Evolutionary conservation across 2,888 invertebrate genomes (phyloP).

Genomic region (Orchesellides sinensis): DNA sequence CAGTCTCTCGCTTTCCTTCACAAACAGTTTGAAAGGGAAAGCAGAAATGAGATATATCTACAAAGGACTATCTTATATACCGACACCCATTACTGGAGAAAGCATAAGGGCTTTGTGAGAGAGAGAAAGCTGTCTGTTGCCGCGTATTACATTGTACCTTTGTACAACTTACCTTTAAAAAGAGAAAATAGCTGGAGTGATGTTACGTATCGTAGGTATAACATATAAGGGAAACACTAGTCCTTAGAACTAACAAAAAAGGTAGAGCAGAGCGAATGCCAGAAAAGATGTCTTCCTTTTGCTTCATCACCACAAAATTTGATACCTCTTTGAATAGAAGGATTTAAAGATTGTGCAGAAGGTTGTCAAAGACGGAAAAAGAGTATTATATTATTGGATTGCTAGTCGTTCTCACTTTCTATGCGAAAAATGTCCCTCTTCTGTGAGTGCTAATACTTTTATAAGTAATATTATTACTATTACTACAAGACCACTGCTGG

Average conservation of each 20-base stretch:
- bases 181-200: constrained; percentile 6
- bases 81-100: constrained; percentile 60
- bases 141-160: constrained; percentile 26
- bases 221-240: not conserved
- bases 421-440: constrained; percentile 43
- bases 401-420: constrained; percentile 57
- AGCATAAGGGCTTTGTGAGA: constrained; percentile 31
- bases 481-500: constrained; percentile 8
- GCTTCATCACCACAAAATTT: constrained; percentile 33
- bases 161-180: constrained; percentile 31
- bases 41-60: constrained; percentile 45
- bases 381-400: constrained; percentile 46
- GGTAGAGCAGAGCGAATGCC: constrained; percentile 9
- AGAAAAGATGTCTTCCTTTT: constrained; percentile 44
- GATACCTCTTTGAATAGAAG: constrained; percentile 61
- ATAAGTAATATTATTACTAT: constrained; percentile 47
- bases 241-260: not conserved
- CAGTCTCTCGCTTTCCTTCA: constrained; percentile 1
- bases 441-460: constrained; percentile 38
- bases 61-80: too few species aligned
- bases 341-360: constrained; percentile 58
- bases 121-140: constrained; percentile 22
- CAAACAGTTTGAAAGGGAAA: constrained; percentile 2
- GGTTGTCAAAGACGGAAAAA: constrained; percentile 51
- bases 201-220: not conserved